Percentiles rank a stretch among this genome's conserved stretches.
phyloP scores from a whole-genome alignment of 2,797 vertebrate genomes.

The Garrulus glandarius region DNA sequence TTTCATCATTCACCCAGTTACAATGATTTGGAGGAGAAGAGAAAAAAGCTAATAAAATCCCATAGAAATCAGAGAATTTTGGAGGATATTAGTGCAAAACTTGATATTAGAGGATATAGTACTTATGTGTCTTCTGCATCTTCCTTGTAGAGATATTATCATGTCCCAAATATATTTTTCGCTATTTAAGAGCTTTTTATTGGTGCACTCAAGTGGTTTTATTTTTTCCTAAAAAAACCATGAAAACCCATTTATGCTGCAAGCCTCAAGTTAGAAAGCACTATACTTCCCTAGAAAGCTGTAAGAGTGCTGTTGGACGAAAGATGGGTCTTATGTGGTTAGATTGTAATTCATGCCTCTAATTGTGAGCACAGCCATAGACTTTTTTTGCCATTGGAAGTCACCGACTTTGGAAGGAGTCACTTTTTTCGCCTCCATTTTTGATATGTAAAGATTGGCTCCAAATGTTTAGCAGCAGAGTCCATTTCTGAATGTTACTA shows the following conservation, averaged over 20 bases:
- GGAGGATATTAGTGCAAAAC: neutral
- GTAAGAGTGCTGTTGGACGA: neutral
- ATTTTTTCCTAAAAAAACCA: neutral
- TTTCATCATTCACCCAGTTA: neutral
- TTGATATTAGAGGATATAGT: neutral
- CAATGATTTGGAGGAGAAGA: neutral
- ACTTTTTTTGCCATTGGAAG: neutral
- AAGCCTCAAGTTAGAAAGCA: neutral
- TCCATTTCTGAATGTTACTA: neutral
- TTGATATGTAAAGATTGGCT: neutral
- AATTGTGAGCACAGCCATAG: neutral
- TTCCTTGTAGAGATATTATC: neutral
- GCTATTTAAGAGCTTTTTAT: neutral
- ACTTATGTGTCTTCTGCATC: neutral
- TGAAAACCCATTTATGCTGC: neutral
- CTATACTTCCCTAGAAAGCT: neutral
- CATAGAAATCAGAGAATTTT: neutral
- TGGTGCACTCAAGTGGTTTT: neutral
- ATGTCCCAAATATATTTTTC: neutral
- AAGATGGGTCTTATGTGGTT: neutral
- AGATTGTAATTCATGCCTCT: neutral
- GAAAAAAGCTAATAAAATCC: neutral
- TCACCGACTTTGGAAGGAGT: neutral
- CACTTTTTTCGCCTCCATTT: neutral
- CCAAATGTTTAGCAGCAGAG: neutral